Evolutionary conservation across 2,113 vertebrate species (phyloP).

Genomic region (Murina feae): DNA sequence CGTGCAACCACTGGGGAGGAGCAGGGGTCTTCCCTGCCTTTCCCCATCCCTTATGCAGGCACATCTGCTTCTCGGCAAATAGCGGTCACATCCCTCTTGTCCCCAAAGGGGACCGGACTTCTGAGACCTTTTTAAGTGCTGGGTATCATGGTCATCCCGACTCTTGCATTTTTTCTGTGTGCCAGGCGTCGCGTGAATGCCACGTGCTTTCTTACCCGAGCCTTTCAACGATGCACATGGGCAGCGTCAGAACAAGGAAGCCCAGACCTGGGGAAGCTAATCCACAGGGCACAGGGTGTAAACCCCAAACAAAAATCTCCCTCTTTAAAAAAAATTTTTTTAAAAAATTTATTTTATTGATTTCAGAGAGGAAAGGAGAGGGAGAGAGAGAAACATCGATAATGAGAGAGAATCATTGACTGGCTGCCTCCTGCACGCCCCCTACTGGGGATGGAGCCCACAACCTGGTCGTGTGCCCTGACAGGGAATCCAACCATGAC

Average conservation of each 20-base stretch:
- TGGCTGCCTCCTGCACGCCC: no score
- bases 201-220: neutral
- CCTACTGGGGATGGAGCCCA: no score
- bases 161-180: neutral
- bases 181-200: neutral
- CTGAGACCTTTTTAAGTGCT: conserved; percentile 26
- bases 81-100: neutral
- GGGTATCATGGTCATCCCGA: conserved; percentile 12
- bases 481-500: no score
- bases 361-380: no score
- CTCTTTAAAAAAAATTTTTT: no score
- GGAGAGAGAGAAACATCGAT: no score
- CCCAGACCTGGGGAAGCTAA: neutral
- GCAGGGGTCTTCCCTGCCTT: neutral
- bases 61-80: neutral
- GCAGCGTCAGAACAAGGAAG: neutral
- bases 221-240: accelerated
- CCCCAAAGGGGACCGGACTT: conserved; percentile 2
- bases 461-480: no score
- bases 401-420: no score
- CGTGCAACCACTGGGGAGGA: neutral
- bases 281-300: neutral
- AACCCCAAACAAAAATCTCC: neutral
- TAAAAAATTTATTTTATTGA: no score
- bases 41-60: neutral